Evolutionary conservation across 2,113 vertebrate species (phyloP).

Genomic region (Otis tarda): DNA sequence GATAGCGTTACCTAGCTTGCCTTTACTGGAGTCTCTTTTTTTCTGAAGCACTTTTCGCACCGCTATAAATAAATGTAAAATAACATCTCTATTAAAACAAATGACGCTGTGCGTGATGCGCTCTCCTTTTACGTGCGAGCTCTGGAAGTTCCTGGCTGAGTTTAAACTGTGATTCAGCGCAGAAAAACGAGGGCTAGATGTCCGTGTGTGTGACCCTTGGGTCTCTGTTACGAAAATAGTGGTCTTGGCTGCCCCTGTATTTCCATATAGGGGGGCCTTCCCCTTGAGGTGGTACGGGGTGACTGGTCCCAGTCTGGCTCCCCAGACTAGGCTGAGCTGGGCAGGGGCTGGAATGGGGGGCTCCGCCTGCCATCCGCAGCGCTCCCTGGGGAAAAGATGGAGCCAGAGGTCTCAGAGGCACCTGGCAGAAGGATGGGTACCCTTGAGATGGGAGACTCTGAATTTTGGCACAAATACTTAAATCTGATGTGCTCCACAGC

Average conservation of each 20-base stretch:
- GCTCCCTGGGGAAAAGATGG: too few relatives aligned
- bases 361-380: too few relatives aligned
- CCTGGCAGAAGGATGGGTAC: neutral
- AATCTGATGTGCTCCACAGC: too few relatives aligned
- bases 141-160: neutral
- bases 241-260: neutral
- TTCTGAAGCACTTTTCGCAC: conserved; percentile 35
- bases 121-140: fast-evolving
- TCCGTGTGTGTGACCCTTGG: too few relatives aligned
- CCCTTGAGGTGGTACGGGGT: fast-evolving
- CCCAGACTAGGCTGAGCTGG: neutral
- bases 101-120: fast-evolving
- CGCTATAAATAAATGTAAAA: conserved; percentile 48
- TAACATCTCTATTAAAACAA: conserved; percentile 39
- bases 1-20: neutral
- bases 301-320: too few relatives aligned
- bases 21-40: neutral
- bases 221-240: fast-evolving
- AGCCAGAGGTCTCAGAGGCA: too few relatives aligned
- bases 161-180: neutral
- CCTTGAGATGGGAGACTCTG: neutral
- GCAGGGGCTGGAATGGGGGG: neutral
- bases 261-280: fast-evolving
- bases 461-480: neutral
- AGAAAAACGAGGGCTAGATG: neutral